Evolutionary conservation across 2,113 vertebrate species (phyloP).

Genomic region (Rhombomys opimus): DNA sequence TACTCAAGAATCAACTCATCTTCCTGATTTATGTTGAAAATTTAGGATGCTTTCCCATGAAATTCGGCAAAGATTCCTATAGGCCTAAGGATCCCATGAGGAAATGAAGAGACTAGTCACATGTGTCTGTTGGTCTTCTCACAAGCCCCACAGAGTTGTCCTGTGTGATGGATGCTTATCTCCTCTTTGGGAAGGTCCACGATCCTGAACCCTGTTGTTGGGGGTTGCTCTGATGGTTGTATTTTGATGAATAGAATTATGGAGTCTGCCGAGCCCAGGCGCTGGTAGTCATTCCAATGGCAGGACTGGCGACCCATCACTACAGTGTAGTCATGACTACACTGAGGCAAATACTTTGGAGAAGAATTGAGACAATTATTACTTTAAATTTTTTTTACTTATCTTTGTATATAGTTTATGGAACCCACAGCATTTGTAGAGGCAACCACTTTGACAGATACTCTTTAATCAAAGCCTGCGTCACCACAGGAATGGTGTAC

Average conservation of each 20-base stretch:
- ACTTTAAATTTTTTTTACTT: neutral
- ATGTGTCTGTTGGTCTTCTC: neutral
- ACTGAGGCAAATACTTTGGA: too few species aligned
- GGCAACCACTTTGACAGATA: neutral
- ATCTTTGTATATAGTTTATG: too few species aligned
- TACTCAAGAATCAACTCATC: neutral
- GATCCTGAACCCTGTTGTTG: too few species aligned
- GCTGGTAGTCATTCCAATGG: neutral
- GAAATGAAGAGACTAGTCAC: neutral
- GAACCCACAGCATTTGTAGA: neutral
- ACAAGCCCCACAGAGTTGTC: neutral
- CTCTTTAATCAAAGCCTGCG: neutral
- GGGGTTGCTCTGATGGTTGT: too few species aligned
- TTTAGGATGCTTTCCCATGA: neutral
- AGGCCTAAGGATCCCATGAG: neutral
- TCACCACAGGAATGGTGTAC: neutral
- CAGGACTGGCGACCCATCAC: too few species aligned
- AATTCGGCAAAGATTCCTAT: neutral
- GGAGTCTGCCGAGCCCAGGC: neutral
- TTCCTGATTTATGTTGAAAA: neutral
- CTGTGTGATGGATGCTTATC: neutral
- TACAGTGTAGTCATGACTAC: too few species aligned
- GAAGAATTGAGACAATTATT: neutral
- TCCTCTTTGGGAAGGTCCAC: neutral
- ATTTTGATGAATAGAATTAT: neutral